phyloP scores from a whole-genome alignment of 1,140 invertebrate genomes.

The Charaxes varanes region DNA sequence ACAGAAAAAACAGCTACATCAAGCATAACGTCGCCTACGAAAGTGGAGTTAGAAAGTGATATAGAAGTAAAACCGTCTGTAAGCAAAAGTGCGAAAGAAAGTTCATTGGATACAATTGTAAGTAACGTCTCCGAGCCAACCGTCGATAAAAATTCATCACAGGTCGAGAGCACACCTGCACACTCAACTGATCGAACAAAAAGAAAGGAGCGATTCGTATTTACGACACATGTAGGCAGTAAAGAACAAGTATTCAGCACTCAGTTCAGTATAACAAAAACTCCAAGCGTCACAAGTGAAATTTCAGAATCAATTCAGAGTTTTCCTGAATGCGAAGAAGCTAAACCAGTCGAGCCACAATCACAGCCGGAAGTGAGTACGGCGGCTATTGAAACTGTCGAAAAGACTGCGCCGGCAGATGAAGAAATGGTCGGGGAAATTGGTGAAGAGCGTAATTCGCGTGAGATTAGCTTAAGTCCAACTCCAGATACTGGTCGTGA shows the following conservation, averaged over 20 bases:
- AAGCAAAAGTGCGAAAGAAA: slow-evolving; percentile 6
- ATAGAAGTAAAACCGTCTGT: neutral
- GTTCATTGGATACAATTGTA: neutral
- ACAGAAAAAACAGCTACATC: slow-evolving; percentile 40
- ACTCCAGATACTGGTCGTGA: slow-evolving; percentile 58
- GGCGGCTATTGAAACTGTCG: slow-evolving; percentile 16
- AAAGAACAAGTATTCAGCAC: slow-evolving; percentile 61
- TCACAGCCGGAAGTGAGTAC: slow-evolving; percentile 3
- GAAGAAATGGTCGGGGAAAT: slow-evolving; percentile 3
- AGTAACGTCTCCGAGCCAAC: neutral
- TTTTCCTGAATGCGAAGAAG: slow-evolving; percentile 41
- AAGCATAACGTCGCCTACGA: neutral
- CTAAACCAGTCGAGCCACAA: slow-evolving; percentile 1
- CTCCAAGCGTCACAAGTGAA: slow-evolving; percentile 60
- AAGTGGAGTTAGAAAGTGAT: too few species aligned
- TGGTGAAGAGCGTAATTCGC: slow-evolving; percentile 5
- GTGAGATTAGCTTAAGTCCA: slow-evolving; percentile 41
- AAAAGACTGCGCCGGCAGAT: slow-evolving; percentile 32
- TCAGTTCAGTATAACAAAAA: slow-evolving; percentile 65
- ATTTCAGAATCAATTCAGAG: slow-evolving; percentile 54
- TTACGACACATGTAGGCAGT: slow-evolving; percentile 59
- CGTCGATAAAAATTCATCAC: too few species aligned
- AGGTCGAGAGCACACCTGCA: neutral
- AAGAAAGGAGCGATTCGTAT: slow-evolving; percentile 45
- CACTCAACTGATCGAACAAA: slow-evolving; percentile 18